Conservation (phyloP, 1,140 invertebrate genomes). For the Chelonus insularis region DNA sequence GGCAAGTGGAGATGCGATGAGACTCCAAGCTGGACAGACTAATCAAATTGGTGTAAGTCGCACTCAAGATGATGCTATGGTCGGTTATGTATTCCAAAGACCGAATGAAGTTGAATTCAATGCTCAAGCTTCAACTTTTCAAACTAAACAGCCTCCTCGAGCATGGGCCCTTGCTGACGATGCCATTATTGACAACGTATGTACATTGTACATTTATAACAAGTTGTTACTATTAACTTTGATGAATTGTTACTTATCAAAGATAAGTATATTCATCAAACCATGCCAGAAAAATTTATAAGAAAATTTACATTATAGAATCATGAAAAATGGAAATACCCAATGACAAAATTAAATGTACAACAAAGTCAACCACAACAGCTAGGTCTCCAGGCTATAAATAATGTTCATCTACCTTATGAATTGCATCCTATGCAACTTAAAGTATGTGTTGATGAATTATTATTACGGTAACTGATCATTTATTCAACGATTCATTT, state of each 20-base stretch:
- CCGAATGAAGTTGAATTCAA: slow-evolving; percentile 75
- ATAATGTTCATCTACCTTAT: slow-evolving; percentile 63
- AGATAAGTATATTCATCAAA: too few relatives aligned
- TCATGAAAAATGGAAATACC: slow-evolving; percentile 74
- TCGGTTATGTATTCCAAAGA: slow-evolving; percentile 85
- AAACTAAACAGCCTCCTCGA: slow-evolving; percentile 69
- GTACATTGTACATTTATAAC: slow-evolving; percentile 35
- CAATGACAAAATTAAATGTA: slow-evolving; percentile 60
- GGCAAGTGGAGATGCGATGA: slow-evolving; percentile 55
- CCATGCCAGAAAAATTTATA: too few relatives aligned
- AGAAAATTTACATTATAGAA: too few relatives aligned
- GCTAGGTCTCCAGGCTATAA: slow-evolving; percentile 59
- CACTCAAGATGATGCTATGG: slow-evolving; percentile 82
- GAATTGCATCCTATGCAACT: slow-evolving; percentile 65
- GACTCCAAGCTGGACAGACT: slow-evolving; percentile 54
- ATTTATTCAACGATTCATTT: slow-evolving; percentile 27
- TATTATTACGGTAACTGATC: too few relatives aligned
- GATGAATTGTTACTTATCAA: too few relatives aligned
- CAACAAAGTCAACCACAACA: slow-evolving; percentile 62
- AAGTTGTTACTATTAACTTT: too few relatives aligned
- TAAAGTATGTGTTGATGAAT: slow-evolving; percentile 54
- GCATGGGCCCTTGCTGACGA: slow-evolving; percentile 81
- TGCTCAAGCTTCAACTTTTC: slow-evolving; percentile 61
- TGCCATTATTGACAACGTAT: slow-evolving; percentile 72
- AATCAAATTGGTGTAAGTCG: slow-evolving; percentile 59